phyloP scores from a whole-genome alignment of 2,113 vertebrate genomes.

The Chionomys nivalis region DNA sequence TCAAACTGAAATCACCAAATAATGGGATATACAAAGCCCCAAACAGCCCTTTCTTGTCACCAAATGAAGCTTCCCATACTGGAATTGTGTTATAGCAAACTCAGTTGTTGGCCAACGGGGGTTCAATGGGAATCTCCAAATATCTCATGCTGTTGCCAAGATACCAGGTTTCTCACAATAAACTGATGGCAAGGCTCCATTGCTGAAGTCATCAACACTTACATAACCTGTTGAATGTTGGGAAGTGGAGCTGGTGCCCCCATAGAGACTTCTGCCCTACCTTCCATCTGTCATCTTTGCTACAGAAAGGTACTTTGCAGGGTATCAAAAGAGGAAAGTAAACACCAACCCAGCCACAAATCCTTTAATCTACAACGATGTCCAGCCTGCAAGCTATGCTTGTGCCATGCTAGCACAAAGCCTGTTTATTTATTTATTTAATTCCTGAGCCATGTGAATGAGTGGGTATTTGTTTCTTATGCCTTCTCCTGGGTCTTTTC shows the following conservation, averaged over 20 bases:
- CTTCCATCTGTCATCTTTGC: background rate
- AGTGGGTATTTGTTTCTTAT: background rate
- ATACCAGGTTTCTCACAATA: background rate
- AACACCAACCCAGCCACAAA: background rate
- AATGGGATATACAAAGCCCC: background rate
- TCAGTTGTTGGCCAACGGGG: background rate
- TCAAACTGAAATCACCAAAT: background rate
- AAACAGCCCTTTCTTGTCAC: background rate
- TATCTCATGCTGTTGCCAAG: background rate
- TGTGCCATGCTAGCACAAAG: background rate
- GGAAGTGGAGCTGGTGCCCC: background rate
- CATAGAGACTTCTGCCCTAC: background rate
- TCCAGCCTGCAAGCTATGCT: background rate
- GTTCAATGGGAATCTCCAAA: background rate
- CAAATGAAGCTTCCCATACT: background rate
- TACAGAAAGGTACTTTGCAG: background rate
- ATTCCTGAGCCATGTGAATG: background rate
- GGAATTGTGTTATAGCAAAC: background rate
- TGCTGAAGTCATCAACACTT: background rate
- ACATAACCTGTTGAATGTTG: background rate
- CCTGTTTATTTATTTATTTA: background rate
- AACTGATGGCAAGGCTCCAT: background rate
- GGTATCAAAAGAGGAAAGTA: background rate
- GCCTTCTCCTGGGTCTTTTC: background rate
- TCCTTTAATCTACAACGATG: background rate